phyloP scores from a whole-genome alignment of 1,140 invertebrate species.

The Eueides isabella region DNA sequence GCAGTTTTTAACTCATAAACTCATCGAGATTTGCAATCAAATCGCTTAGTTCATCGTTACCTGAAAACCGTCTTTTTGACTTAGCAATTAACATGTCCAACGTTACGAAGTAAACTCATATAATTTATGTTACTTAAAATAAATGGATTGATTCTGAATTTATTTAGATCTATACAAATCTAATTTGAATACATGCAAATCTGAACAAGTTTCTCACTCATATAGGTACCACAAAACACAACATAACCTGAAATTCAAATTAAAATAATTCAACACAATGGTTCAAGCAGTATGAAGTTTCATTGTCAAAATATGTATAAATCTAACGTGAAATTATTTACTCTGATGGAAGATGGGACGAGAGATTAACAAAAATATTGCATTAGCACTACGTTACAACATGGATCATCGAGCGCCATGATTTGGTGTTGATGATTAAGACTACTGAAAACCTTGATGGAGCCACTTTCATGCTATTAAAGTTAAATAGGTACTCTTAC shows the following conservation, averaged over 20 bases:
- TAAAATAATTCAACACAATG: slow-evolving; percentile 47
- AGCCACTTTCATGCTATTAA: slow-evolving; percentile 43
- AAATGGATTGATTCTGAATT: slow-evolving; percentile 47
- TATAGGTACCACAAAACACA: slow-evolving; percentile 51
- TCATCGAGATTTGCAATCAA: too few relatives aligned
- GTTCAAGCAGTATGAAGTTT: slow-evolving; percentile 43
- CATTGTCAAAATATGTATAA: slow-evolving; percentile 46
- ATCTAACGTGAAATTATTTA: slow-evolving; percentile 47
- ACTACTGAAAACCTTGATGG: slow-evolving; percentile 38
- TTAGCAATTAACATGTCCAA: too few relatives aligned
- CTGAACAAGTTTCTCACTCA: slow-evolving; percentile 41
- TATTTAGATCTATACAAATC: slow-evolving; percentile 52
- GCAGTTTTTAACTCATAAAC: too few relatives aligned
- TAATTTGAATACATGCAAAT: slow-evolving; percentile 41
- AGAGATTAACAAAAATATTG: slow-evolving; percentile 53
- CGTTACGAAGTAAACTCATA: too few relatives aligned
- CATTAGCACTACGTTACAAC: slow-evolving; percentile 47
- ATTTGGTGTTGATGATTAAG: slow-evolving; percentile 42
- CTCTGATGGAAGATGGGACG: slow-evolving; percentile 50
- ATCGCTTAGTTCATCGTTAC: too few relatives aligned
- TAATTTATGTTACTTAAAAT: too few relatives aligned
- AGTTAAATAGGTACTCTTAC: slow-evolving; percentile 44
- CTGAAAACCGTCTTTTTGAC: too few relatives aligned
- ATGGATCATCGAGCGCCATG: slow-evolving; percentile 43
- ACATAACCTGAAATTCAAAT: slow-evolving; percentile 52